A percentile compares a stretch with the other conserved stretches of the same genome.
Evolutionary conservation across 2,113 vertebrate genomes (phyloP).

Genomic region (Myiopsitta monachus): DNA sequence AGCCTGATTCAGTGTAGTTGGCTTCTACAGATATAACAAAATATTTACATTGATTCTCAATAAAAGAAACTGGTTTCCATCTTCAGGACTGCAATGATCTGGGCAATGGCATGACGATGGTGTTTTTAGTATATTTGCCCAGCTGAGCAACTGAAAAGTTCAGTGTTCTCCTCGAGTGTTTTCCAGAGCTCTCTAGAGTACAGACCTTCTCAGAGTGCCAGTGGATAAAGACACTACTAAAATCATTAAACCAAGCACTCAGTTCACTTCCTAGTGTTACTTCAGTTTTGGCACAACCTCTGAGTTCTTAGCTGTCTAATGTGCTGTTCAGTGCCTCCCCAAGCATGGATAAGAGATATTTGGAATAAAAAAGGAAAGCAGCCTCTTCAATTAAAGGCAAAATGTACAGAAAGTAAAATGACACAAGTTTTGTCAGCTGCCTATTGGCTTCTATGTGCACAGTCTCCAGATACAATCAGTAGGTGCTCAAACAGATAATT

Average conservation of each 20-base stretch:
- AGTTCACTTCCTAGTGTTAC: neutral
- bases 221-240: neutral
- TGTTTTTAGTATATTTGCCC: neutral
- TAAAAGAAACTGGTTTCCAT: neutral
- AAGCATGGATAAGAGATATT: neutral
- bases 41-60: neutral
- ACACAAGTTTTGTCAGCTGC: neutral
- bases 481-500: constrained; percentile 43
- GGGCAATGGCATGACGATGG: neutral
- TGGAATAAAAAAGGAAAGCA: neutral
- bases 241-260: neutral
- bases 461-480: constrained; percentile 11
- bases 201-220: neutral
- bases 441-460: neutral
- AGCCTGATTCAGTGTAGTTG: neutral
- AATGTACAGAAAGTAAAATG: constrained; percentile 23
- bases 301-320: neutral
- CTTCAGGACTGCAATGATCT: neutral
- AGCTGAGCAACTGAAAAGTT: neutral
- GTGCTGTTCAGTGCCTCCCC: neutral
- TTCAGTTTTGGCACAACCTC: neutral
- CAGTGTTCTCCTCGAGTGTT: neutral
- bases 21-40: neutral
- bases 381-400: neutral
- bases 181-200: neutral